phyloP scores from a whole-genome alignment of 2,888 invertebrate species.

The Diaprepes abbreviatus region DNA sequence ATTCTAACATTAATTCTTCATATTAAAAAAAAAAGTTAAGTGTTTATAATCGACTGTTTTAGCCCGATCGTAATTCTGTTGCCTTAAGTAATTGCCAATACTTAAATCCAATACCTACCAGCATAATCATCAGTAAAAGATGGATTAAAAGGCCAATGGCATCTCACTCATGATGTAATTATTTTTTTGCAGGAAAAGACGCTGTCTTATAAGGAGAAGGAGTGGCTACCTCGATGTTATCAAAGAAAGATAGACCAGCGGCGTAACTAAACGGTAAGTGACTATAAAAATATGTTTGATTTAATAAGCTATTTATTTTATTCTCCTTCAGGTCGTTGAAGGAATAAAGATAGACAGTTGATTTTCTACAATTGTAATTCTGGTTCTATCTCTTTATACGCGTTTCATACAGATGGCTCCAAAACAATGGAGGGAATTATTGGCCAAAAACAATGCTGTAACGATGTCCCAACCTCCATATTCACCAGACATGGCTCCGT shows the following conservation, averaged over 20 bases:
- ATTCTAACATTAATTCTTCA: too few species aligned
- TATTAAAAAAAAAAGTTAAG: neutral
- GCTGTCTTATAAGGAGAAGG: slow-evolving; percentile 41
- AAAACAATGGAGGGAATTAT: too few species aligned
- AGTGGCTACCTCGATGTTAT: slow-evolving; percentile 34
- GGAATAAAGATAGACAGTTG: too few species aligned
- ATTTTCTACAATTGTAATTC: too few species aligned
- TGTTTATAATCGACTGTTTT: neutral
- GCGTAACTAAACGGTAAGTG: slow-evolving; percentile 8
- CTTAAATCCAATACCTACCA: slow-evolving; percentile 27
- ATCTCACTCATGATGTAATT: slow-evolving; percentile 51
- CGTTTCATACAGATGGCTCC: too few species aligned
- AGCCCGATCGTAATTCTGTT: neutral
- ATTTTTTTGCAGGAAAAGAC: slow-evolving; percentile 47
- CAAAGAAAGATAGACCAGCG: slow-evolving; percentile 24
- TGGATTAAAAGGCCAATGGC: slow-evolving; percentile 52
- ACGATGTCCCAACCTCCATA: too few species aligned
- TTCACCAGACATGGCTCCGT: too few species aligned
- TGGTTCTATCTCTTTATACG: too few species aligned
- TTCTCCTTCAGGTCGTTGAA: too few species aligned
- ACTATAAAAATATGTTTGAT: too few species aligned
- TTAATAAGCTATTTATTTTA: too few species aligned
- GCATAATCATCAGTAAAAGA: slow-evolving; percentile 27
- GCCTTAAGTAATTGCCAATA: slow-evolving; percentile 1
- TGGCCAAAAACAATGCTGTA: too few species aligned